A percentile compares a stretch with the other conserved stretches of the same genome.
These are phyloP conservation scores for Drosophila tripunctata DNA, from an alignment of 2,888 invertebrate species.

Conservation along the genomic window DNA sequence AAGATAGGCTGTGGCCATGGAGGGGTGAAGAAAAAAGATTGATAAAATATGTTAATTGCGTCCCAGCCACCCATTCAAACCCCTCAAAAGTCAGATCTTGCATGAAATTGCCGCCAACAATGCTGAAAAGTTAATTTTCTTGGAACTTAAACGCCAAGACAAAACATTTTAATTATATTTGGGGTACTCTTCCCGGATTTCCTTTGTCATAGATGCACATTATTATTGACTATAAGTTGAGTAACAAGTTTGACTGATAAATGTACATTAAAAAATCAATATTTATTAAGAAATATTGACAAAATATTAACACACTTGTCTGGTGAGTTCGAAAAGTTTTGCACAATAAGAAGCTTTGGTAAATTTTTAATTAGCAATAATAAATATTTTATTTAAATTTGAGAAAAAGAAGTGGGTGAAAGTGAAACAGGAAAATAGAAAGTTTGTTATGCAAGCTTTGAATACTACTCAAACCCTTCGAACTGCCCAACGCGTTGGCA, in stretches of 20 bases:
- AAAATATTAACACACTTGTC: not conserved
- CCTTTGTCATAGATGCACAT: too few species aligned
- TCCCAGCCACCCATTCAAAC: not conserved
- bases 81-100: conserved; percentile 32
- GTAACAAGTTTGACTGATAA: too few species aligned
- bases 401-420: not conserved
- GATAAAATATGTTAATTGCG: conserved; percentile 78
- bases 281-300: not conserved
- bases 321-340: not conserved
- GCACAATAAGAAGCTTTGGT: not conserved
- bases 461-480: conserved; percentile 5
- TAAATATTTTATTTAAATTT: conserved; percentile 17
- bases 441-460: conserved; percentile 14
- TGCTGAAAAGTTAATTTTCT: conserved; percentile 76
- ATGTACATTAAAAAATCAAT: too few species aligned
- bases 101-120: conserved; percentile 67
- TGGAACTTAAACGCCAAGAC: conserved; percentile 11
- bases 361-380: conserved; percentile 9
- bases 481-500: conserved; percentile 12
- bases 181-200: not conserved
- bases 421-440: conserved; percentile 10
- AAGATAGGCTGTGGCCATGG: conserved; percentile 14
- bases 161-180: conserved; percentile 36
- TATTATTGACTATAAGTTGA: too few species aligned
- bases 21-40: conserved; percentile 55